These are phyloP conservation scores for Connochaetes taurinus DNA, from an alignment of 2,113 vertebrate genomes.

Conservation along the genomic window DNA sequence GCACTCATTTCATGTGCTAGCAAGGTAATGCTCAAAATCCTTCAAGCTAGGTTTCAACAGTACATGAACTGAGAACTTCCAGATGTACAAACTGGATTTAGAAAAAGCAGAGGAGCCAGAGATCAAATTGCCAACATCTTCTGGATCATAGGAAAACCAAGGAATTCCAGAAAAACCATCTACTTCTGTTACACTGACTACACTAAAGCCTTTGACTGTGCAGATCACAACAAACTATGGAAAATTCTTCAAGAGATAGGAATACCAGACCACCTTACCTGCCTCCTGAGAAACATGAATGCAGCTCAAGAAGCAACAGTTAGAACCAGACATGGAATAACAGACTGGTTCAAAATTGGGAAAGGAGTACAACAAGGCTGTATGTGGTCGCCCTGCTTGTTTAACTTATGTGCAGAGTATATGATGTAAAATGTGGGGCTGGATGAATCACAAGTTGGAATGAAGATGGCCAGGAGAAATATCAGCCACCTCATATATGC, in stretches of 20 bases:
- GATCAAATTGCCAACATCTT: not conserved
- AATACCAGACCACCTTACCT: not conserved
- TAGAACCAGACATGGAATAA: not conserved
- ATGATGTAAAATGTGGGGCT: not conserved
- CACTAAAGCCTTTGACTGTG: not conserved
- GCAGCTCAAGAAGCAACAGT: not conserved
- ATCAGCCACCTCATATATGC: not conserved
- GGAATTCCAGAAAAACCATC: not conserved
- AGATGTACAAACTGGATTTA: too few species aligned
- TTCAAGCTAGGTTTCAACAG: too few species aligned
- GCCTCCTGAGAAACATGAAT: not conserved
- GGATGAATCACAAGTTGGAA: not conserved
- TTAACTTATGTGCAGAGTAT: not conserved
- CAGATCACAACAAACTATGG: not conserved
- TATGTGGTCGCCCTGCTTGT: not conserved
- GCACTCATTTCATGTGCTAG: too few species aligned
- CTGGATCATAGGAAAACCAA: not conserved
- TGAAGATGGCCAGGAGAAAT: not conserved
- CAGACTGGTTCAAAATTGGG: not conserved
- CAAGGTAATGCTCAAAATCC: too few species aligned
- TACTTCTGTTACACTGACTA: not conserved
- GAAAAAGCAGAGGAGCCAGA: not conserved
- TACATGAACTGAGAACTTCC: too few species aligned
- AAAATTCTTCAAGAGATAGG: not conserved
- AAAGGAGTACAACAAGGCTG: not conserved